phyloP scores from a whole-genome alignment of 2,797 vertebrate genomes.

The Scolopax bukidnonensis region DNA sequence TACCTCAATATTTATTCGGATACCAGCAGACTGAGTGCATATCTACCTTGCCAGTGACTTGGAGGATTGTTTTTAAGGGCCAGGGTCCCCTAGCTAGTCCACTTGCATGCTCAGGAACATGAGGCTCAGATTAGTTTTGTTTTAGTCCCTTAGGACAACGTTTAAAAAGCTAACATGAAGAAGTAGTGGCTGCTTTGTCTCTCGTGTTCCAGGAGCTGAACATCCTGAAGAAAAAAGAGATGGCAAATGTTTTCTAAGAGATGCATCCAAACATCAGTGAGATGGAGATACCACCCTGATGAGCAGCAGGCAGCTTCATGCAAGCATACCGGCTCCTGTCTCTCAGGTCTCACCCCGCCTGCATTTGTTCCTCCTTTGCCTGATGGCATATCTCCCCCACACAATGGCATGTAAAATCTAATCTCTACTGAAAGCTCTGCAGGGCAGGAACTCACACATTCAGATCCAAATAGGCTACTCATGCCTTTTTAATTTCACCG shows the following conservation, averaged over 20 bases:
- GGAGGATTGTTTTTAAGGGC: background rate
- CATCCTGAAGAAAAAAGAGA: background rate
- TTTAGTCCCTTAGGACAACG: background rate
- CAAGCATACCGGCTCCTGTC: background rate
- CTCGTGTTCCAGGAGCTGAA: background rate
- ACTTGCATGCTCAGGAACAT: background rate
- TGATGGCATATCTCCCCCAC: slow-evolving; percentile 62
- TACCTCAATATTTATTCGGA: background rate
- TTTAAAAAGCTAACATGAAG: background rate
- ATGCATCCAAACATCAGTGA: background rate
- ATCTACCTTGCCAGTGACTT: background rate
- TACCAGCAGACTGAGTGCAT: background rate
- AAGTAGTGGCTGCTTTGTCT: background rate
- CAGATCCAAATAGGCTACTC: slow-evolving; percentile 56
- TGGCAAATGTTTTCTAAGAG: background rate
- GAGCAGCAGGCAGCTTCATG: slow-evolving; percentile 45
- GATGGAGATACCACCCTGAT: background rate
- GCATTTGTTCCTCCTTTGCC: slow-evolving; percentile 56
- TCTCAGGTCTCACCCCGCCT: slow-evolving; percentile 11
- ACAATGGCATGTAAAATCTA: slow-evolving; percentile 61
- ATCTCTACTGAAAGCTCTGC: slow-evolving; percentile 66
- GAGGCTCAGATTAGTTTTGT: background rate
- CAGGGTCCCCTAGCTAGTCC: background rate
- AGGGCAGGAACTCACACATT: slow-evolving; percentile 65
- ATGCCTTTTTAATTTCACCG: slow-evolving; percentile 70